phyloP scores from a whole-genome alignment of 2,888 invertebrate species.

The Geotrupes spiniger region DNA sequence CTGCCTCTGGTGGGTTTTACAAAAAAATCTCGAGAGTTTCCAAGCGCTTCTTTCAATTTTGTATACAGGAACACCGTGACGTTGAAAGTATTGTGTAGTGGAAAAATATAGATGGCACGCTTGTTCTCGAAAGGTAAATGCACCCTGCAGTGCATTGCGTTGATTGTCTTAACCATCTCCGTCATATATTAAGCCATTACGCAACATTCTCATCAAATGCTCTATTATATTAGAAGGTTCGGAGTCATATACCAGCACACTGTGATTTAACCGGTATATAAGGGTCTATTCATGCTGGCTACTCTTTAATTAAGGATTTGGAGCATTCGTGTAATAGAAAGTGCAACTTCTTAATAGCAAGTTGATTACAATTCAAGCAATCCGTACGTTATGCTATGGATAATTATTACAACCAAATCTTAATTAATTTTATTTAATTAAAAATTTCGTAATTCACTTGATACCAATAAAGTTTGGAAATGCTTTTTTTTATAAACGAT shows the following conservation, averaged over 20 bases:
- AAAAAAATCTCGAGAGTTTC: no score
- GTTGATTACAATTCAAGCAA: slow-evolving; percentile 34
- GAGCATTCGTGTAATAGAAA: slow-evolving; percentile 40
- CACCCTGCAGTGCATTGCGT: slow-evolving; percentile 39
- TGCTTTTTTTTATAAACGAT: no score
- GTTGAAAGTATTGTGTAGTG: no score
- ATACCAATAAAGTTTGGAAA: no score
- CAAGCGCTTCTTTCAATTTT: no score
- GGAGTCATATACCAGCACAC: slow-evolving; percentile 42
- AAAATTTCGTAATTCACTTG: no score
- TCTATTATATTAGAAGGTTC: slow-evolving; percentile 48
- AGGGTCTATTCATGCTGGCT: slow-evolving; percentile 33
- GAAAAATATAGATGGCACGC: no score
- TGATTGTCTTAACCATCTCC: slow-evolving; percentile 43
- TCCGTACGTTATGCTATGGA: slow-evolving; percentile 11
- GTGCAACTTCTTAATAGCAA: slow-evolving; percentile 39
- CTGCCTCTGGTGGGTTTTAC: no score
- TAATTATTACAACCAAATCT: slow-evolving; percentile 1
- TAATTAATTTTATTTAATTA: background rate
- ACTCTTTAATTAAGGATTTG: slow-evolving; percentile 45
- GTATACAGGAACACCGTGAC: no score
- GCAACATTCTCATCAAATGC: slow-evolving; percentile 44
- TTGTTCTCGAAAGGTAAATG: slow-evolving; percentile 4
- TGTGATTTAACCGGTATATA: slow-evolving; percentile 31
- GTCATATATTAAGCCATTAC: slow-evolving; percentile 44